phyloP scores from a whole-genome alignment of 35 echinoderm and acorn worm genomes.

The Amphiura filiformis region DNA sequence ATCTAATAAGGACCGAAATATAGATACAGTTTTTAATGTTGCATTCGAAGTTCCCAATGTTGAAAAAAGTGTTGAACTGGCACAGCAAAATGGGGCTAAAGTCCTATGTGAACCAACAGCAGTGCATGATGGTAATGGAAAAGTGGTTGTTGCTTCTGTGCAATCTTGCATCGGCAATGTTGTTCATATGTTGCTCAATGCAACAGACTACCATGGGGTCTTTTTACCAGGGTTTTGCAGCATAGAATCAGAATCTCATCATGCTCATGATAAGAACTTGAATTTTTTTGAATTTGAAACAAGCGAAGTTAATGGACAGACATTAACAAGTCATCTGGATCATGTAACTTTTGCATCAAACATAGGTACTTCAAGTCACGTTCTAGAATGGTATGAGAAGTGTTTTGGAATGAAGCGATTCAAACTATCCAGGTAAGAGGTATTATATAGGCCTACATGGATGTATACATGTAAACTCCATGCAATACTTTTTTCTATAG shows the following conservation, averaged over 20 bases:
- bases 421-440: constrained; percentile 64
- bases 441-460: too few species aligned
- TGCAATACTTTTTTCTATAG: not conserved
- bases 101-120: constrained; percentile 47
- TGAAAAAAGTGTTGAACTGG: constrained; percentile 47
- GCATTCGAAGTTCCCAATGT: constrained; percentile 82
- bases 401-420: constrained; percentile 94
- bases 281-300: not conserved
- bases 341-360: constrained; percentile 86
- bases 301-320: not conserved
- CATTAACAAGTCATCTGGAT: constrained; percentile 74
- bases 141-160: constrained; percentile 52
- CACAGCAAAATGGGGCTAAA: constrained; percentile 50
- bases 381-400: constrained; percentile 75
- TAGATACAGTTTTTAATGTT: constrained; percentile 82
- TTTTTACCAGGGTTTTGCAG: constrained; percentile 93
- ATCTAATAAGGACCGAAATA: not conserved
- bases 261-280: not conserved
- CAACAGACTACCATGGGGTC: constrained; percentile 58
- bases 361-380: constrained; percentile 40
- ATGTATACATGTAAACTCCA: not conserved
- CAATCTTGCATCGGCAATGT: constrained; percentile 91
- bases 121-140: constrained; percentile 37
- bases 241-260: too few species aligned
- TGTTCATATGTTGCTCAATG: constrained; percentile 76